Percentiles rank a stretch among this genome's conserved stretches.
Conservation (phyloP, 2,888 invertebrate species). For the Chrysolina americana region DNA sequence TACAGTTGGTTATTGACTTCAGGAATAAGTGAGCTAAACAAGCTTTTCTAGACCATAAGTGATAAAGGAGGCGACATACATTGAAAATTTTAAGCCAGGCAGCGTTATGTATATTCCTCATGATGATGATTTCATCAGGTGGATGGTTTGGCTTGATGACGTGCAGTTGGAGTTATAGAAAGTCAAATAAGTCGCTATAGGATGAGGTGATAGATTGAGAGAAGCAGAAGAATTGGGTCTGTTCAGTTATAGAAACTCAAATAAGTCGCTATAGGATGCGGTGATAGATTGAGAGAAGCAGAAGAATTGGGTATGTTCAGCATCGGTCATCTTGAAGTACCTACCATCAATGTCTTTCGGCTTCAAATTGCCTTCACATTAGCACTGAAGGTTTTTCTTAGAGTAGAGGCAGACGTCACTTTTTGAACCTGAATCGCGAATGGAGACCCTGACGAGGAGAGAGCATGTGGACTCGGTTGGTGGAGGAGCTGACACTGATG, state of each 20-base stretch:
- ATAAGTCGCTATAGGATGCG: too few species aligned
- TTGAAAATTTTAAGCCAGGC: conserved; percentile 13
- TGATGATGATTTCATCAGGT: conserved; percentile 15
- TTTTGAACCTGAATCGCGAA: too few species aligned
- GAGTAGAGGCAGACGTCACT: too few species aligned
- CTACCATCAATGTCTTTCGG: too few species aligned
- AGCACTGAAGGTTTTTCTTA: too few species aligned
- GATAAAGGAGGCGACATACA: not conserved
- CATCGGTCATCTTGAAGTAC: not conserved
- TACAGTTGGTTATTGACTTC: not conserved
- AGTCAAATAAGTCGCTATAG: not conserved
- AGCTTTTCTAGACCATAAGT: not conserved
- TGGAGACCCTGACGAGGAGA: too few species aligned
- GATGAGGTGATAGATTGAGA: not conserved
- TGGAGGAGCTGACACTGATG: too few species aligned
- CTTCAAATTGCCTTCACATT: too few species aligned
- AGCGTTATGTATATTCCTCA: conserved; percentile 12
- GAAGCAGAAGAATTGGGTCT: too few species aligned
- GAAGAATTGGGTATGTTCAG: not conserved
- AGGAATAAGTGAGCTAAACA: not conserved
- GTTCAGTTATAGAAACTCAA: too few species aligned
- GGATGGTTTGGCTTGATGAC: conserved; percentile 5
- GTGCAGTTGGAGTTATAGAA: conserved; percentile 12
- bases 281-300: too few species aligned
- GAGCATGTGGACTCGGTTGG: too few species aligned